phyloP scores from a whole-genome alignment of 2,888 invertebrate species.

The Aquatica leii region DNA sequence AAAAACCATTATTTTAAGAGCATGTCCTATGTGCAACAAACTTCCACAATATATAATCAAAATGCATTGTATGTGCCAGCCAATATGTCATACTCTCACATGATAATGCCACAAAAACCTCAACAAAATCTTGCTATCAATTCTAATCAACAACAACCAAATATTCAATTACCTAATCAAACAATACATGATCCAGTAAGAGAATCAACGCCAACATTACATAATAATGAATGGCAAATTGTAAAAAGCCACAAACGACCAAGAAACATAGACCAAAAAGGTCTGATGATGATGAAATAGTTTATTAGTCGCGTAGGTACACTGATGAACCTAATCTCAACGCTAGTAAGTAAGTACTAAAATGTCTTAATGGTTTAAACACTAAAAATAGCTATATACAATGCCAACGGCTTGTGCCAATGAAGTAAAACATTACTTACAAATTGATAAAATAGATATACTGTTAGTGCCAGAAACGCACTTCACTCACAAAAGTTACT shows the following conservation, averaged over 20 bases:
- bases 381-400: neutral
- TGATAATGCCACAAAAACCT: neutral
- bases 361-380: constrained; percentile 3
- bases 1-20: neutral
- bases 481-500: constrained; percentile 1
- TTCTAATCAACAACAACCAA: too few relatives aligned
- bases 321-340: neutral
- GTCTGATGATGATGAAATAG: too few relatives aligned
- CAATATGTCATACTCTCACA: neutral
- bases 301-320: constrained; percentile 1
- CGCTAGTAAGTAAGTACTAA: constrained; percentile 7
- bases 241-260: constrained; percentile 16
- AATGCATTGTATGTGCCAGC: too few relatives aligned
- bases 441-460: constrained; percentile 4
- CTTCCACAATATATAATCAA: constrained; percentile 1
- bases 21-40: neutral
- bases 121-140: constrained; percentile 3
- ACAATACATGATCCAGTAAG: constrained; percentile 6
- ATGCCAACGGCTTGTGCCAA: constrained; percentile 13
- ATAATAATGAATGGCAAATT: constrained; percentile 14
- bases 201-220: constrained; percentile 11
- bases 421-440: constrained; percentile 2
- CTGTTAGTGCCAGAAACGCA: constrained; percentile 1
- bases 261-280: constrained; percentile 10
- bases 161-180: too few relatives aligned